These are phyloP conservation scores for Neotoxoptera formosana DNA, from an alignment of 1,140 invertebrate species.

Conservation along the genomic window DNA sequence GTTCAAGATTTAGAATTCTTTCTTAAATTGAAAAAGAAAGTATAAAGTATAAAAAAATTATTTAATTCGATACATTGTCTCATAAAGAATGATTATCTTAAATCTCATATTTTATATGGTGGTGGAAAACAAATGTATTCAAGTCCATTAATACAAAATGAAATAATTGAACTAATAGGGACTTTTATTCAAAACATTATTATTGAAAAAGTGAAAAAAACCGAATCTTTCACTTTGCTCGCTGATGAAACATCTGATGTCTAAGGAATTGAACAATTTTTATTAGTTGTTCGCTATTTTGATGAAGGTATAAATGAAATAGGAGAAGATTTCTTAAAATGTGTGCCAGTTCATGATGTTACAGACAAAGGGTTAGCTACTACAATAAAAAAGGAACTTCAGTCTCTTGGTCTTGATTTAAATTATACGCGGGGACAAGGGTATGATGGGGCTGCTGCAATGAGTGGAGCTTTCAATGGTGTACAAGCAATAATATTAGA, in stretches of 20 bases:
- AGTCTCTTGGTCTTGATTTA: conserved; percentile 60
- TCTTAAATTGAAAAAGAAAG: no score
- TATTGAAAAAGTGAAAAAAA: no score
- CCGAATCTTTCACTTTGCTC: no score
- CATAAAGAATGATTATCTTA: neutral
- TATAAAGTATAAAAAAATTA: no score
- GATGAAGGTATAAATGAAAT: neutral
- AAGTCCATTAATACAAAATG: conserved; percentile 3
- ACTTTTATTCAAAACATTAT: no score
- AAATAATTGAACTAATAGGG: no score
- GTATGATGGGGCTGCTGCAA: conserved; percentile 61
- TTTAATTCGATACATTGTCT: no score
- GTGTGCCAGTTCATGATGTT: neutral
- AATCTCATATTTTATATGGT: neutral
- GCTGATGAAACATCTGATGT: no score
- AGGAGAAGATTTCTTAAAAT: conserved; percentile 3
- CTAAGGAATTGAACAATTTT: conserved; percentile 8
- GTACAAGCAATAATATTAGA: conserved; percentile 62
- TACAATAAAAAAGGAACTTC: neutral
- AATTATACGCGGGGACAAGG: conserved; percentile 60
- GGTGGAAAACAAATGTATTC: conserved; percentile 1
- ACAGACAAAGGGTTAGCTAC: neutral
- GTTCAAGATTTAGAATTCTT: no score
- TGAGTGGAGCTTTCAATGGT: conserved; percentile 61
- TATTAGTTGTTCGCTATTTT: neutral